Conservation (phyloP, 2,888 invertebrate genomes). For the Suillia variegata region DNA sequence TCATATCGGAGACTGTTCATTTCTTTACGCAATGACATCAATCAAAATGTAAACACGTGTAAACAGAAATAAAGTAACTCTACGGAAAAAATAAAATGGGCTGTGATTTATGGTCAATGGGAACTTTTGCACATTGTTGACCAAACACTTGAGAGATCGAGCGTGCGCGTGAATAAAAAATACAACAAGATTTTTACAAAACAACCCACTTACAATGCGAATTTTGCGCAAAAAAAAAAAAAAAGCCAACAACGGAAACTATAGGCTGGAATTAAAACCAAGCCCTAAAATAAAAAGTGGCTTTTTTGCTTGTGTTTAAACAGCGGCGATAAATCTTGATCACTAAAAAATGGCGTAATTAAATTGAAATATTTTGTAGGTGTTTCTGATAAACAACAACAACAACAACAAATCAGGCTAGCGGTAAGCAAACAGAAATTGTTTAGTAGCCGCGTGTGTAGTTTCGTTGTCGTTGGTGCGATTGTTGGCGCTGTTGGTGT, state of each 20-base stretch:
- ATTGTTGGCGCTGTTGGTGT: too few relatives aligned
- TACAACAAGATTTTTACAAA: too few relatives aligned
- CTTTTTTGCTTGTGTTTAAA: not conserved
- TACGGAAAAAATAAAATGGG: too few relatives aligned
- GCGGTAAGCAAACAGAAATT: too few relatives aligned
- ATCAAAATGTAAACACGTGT: constrained; percentile 11
- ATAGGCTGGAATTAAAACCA: not conserved
- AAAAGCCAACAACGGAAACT: not conserved
- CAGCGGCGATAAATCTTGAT: not conserved
- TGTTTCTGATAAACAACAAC: not conserved
- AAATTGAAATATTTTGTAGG: constrained; percentile 10
- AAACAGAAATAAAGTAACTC: too few relatives aligned
- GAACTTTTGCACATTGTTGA: too few relatives aligned
- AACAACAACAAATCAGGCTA: not conserved
- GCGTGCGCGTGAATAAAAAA: too few relatives aligned
- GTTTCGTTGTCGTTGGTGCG: too few relatives aligned
- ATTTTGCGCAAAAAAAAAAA: not conserved
- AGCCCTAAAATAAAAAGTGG: not conserved
- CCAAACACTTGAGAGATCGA: too few relatives aligned
- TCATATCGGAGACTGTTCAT: constrained; percentile 14
- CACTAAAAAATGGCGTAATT: constrained; percentile 3
- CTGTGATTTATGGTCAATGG: too few relatives aligned
- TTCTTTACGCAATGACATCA: constrained; percentile 18
- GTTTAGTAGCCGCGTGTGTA: too few relatives aligned
- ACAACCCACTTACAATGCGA: too few relatives aligned